Evolutionary conservation across 1,140 invertebrate genomes (phyloP), one percentile per base, ranked within the genome.

Genomic region (Rhagoletis pomonella): DNA sequence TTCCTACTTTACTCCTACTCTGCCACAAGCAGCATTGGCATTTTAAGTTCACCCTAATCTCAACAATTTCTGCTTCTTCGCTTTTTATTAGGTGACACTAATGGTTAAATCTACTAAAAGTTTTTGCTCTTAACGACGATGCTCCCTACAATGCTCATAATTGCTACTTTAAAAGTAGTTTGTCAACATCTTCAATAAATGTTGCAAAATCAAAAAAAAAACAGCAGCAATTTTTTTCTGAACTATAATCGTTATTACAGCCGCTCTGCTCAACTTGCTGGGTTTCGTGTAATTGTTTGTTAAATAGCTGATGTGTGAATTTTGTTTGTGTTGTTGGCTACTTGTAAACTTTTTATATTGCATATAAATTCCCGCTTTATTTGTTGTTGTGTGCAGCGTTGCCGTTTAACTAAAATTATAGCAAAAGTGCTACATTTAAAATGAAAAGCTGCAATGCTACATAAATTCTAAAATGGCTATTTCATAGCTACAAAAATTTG

Each of bases 81-180:
- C 29, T 29, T 29, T 55, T 81, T 58, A 55, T 55, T 81, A 50
- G 42, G 73, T 81, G 73, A 81, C 73, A 81, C 50, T 81, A 81
- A 81, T 29, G 47, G 17, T 55, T 3, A 55, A 19, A 47, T 47
- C 73, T 55, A 77, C 69, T 47, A 81, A 81, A 50, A 81, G 19
- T 55, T 58, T 19, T n/a, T 55, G 0, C 47, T 81, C 47, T 55
- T 58, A 9, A 50, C 9, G 73, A 29, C 73, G 17, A 55, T 47
- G 19, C n/a, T 55, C 17, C 42, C 73, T 55, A 55, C 73, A 81
- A 50, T 55, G 55, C 14, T 81, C 44, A 81, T 81, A 81, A 81
- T 81, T 81, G 50, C 44, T 81, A 81, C 47, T 81, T 81, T 55
- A 81, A 81, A 81, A 81, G 73, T 55, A 55, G 73, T 81, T 81